These are phyloP conservation scores for Empis livida DNA, from an alignment of 2,888 invertebrate genomes.

Conservation along the genomic window DNA sequence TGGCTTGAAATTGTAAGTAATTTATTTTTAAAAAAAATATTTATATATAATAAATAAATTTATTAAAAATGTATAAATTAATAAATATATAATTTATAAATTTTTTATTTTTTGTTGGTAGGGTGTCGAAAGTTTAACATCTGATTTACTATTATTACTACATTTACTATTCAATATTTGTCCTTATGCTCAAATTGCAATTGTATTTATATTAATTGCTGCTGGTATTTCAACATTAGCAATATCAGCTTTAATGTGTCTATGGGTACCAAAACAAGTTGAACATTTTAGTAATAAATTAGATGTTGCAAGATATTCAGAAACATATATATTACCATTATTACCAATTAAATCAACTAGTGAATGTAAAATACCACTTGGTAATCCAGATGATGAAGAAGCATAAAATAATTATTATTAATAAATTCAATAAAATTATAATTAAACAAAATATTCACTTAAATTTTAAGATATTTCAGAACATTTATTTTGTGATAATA, in stretches of 20 bases:
- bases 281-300: slow-evolving; percentile 12
- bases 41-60: too few species aligned
- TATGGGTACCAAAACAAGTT: slow-evolving; percentile 19
- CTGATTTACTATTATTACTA: slow-evolving; percentile 35
- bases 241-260: slow-evolving; percentile 22
- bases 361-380: background rate
- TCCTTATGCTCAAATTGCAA: slow-evolving; percentile 39
- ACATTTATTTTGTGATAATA: too few species aligned
- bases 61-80: too few species aligned
- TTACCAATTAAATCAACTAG: slow-evolving; percentile 6
- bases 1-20: slow-evolving; percentile 57
- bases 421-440: too few species aligned
- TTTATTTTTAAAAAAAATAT: background rate
- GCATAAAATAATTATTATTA: too few species aligned
- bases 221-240: slow-evolving; percentile 38
- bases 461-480: too few species aligned
- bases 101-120: too few species aligned
- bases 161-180: slow-evolving; percentile 39
- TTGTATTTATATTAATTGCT: slow-evolving; percentile 37
- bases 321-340: slow-evolving; percentile 17
- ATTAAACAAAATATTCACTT: too few species aligned
- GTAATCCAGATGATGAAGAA: background rate
- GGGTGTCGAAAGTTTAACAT: slow-evolving; percentile 34
- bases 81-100: background rate
- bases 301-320: slow-evolving; percentile 17